Base-by-base conservation (phyloP, 1,140 invertebrate genomes). In the Trichonephila clavata region DNA sequence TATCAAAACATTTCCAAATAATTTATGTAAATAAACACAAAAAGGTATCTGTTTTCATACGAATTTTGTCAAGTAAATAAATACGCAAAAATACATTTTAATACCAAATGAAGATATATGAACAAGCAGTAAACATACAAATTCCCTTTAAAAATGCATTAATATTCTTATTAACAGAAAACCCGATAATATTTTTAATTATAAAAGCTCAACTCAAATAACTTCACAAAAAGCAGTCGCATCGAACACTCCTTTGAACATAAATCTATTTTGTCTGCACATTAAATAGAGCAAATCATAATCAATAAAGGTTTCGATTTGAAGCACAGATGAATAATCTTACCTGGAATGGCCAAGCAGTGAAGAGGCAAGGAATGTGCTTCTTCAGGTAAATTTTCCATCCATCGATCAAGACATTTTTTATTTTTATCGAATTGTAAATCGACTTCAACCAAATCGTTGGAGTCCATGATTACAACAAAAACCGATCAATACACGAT, bases 361-460 rank as follows among this genome's bases (percentile, higher is more conserved):
- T 87, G 80, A 20, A 94, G 50, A 7, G 94, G 94, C 27, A 89
- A 60, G 14, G 88, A 71, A 86, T 94, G 93, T 6, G 89, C 61
- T 92, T 77, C 68, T 94, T 87, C 84, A 27, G 94, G 94, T 61
- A 94, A 90, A 89, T 94, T 94, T 89, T 91, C 86, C 94, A 94
- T 94, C 94, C 94, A 94, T 63, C 92, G 39, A 43, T 94, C 90
- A n/a, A 94, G 39, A 32, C 65, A 91, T 94, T 89, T 88, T 65
- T 89, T 90, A 65, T 39, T 93, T 93, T 93, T 93, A 84, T 93
- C 92, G 24, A 81, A 61, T 89, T 93, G 86, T 57, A 93, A 93
- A 84, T 90, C 92, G 27, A 93, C 92, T 88, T 90, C 92, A 20
- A 90, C 92, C 10, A 93, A 84, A 68, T 93, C 92, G 16, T 86